Conservation (phyloP, 2,113 vertebrate species). For the Struthio camelus region DNA sequence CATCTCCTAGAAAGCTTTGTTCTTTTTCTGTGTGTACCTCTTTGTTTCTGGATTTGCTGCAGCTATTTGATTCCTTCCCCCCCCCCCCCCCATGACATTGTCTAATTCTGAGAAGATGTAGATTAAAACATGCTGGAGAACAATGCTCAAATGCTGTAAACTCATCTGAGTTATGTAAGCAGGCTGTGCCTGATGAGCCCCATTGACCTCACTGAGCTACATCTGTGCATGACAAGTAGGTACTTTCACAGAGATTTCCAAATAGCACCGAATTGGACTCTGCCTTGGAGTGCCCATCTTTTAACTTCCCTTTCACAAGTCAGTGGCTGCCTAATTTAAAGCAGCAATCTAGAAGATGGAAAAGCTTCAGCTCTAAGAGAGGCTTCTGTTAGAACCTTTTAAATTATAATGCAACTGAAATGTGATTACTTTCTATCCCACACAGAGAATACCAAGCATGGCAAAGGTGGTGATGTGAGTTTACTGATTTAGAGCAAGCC, state of each 20-base stretch:
- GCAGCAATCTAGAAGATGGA: background rate
- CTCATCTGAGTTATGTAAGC: background rate
- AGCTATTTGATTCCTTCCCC: background rate
- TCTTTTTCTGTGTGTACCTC: background rate
- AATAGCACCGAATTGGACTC: background rate
- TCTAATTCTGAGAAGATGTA: background rate
- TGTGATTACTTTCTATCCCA: background rate
- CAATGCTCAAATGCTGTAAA: background rate
- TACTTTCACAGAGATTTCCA: background rate
- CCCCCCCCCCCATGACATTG: background rate
- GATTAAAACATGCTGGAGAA: constrained; percentile 1
- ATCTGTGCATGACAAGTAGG: constrained; percentile 19
- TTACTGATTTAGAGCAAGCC: background rate
- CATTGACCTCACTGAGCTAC: background rate
- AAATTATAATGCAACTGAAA: background rate
- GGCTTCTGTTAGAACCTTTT: background rate
- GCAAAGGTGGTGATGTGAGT: background rate
- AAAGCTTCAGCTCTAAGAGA: background rate
- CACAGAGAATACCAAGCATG: background rate
- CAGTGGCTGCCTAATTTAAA: constrained; percentile 18
- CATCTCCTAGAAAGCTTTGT: background rate
- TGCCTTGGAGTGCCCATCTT: background rate
- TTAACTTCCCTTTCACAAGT: background rate
- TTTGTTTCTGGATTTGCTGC: background rate
- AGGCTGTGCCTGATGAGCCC: background rate